Evolutionary conservation across 2,113 vertebrate species (phyloP), one percentile per base, ranked within the genome.

Genomic region (Ageneiosus marmoratus): DNA sequence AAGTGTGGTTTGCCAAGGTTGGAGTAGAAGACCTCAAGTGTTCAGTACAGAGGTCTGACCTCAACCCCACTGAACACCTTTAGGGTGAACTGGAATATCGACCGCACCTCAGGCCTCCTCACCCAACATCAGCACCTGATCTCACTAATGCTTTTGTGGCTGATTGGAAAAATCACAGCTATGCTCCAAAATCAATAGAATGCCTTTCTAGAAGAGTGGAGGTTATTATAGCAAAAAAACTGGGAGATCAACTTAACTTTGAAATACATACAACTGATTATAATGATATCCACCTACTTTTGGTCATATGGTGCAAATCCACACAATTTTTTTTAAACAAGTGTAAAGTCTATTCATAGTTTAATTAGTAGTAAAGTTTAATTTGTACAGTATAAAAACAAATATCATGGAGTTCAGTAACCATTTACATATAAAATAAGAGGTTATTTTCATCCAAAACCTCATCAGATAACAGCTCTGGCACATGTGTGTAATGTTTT

Each of bases 401-500:
- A 46, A 55, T 9, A 51, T 20, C 2, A 2, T 67, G 2, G 16
- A 44, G 4, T 44, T 69, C 10, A 70, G 37, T 44, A 22, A 44
- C 16, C 3, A 29, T 50, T 50, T 29, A 6, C 15, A 53, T 10
- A 46, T 60, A 32, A 79, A 62, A 48, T 32, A 63, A 37, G 37
- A 62, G 56, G 20, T 5, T 20, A 51, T 10, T 53, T 32, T 37
- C 27, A 44, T 48, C 12, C 3, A 62, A 48, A 62, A 27, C 55
- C 77, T 46, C 56, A 79, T 79, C 37, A 63, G 62, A 80, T 69
- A 53, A 69, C 48, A 80, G 69, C 46, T 80, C 41, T 56, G 16
- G 44, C 27, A 4, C 10, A n/a, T 70, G 63, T 78, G 74, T 70
- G 50, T 78, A 24, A 74, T 79, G 81, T 92, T 92, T 89, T 87